Percentiles rank a stretch among this genome's conserved stretches.
These are phyloP conservation scores for Plemyria rubiginata DNA, from an alignment of 2,888 invertebrate genomes.

Conservation along the genomic window DNA sequence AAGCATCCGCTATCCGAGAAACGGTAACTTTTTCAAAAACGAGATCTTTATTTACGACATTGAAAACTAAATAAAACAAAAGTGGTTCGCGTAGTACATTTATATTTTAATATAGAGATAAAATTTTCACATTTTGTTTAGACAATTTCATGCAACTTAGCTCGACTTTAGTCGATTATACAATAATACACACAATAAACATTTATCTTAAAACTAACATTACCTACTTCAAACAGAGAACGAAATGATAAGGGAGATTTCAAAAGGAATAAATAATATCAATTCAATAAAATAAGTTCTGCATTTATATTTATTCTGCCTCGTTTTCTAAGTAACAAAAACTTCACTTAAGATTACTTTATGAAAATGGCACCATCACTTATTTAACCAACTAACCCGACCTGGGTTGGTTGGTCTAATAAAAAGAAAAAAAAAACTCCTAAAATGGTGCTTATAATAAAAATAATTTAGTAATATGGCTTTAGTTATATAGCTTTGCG, in stretches of 20 bases:
- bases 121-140: constrained; percentile 81
- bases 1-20: background rate
- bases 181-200: constrained; percentile 64
- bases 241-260: background rate
- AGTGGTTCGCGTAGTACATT: constrained; percentile 81
- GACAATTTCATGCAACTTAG: constrained; percentile 71
- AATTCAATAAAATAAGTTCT: no score
- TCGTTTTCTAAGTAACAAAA: no score
- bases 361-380: no score
- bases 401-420: no score
- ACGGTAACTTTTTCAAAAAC: no score
- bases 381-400: no score
- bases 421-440: no score
- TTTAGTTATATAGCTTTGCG: no score
- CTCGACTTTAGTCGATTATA: constrained; percentile 57
- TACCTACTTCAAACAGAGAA: constrained; percentile 25
- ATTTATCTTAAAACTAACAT: constrained; percentile 53
- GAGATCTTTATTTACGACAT: background rate
- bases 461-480: no score
- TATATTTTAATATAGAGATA: constrained; percentile 82
- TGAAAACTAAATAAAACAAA: constrained; percentile 45
- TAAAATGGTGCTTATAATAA: no score
- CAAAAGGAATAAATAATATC: background rate
- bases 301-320: background rate
- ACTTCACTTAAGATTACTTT: no score